A percentile compares a stretch with the other conserved stretches of the same genome.
phyloP scores from a whole-genome alignment of 2,113 vertebrate genomes.

The Protobothrops mucrosquamatus region DNA sequence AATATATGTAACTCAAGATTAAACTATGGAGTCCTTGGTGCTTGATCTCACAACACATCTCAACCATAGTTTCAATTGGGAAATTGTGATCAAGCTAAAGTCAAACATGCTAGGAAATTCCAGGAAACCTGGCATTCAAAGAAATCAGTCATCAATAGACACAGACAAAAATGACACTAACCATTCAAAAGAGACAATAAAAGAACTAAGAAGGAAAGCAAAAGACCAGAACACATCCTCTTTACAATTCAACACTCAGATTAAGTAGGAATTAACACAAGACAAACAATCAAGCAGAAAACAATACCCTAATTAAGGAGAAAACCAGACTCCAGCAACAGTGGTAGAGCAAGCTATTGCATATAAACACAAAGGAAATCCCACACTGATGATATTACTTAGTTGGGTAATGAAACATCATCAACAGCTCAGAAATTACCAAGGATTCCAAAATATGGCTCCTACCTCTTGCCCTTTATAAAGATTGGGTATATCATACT shows the following conservation, averaged over 20 bases:
- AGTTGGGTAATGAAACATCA: too few relatives aligned
- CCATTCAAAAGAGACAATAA: neutral
- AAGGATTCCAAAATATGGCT: neutral
- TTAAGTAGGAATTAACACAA: too few relatives aligned
- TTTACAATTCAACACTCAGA: too few relatives aligned
- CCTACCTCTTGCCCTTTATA: neutral
- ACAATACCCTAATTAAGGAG: too few relatives aligned
- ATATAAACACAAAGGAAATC: too few relatives aligned
- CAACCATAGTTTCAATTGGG: neutral
- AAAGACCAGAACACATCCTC: too few relatives aligned
- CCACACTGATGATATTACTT: too few relatives aligned
- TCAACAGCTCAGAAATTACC: too few relatives aligned
- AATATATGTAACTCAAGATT: neutral
- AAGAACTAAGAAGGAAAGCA: neutral
- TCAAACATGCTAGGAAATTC: neutral
- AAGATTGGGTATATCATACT: neutral
- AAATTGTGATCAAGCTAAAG: neutral
- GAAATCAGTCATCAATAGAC: neutral
- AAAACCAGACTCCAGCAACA: too few relatives aligned
- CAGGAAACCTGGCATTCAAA: neutral
- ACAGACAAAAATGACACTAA: neutral
- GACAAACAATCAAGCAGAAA: too few relatives aligned
- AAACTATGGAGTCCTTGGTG: neutral
- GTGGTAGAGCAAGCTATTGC: too few relatives aligned
- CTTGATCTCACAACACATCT: neutral